Evolutionary conservation across 2,888 invertebrate genomes (phyloP).

Genomic region (Hydrotaea diabolus): DNA sequence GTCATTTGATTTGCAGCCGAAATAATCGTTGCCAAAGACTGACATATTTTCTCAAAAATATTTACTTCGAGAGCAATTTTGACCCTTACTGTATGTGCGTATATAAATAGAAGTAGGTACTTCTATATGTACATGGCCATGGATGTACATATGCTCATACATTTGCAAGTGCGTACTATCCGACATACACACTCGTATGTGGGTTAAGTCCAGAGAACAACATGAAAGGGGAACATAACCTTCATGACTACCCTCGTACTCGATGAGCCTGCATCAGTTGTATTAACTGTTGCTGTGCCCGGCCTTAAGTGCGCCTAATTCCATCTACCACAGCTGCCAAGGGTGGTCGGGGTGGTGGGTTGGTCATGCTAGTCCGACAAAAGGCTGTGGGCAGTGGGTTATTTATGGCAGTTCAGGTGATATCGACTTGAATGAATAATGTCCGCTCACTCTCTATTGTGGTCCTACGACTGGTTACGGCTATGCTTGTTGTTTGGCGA

Average conservation of each 20-base stretch:
- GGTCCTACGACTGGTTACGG: too few relatives aligned
- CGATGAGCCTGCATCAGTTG: background rate
- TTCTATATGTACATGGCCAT: background rate
- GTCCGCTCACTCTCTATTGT: background rate
- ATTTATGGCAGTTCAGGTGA: constrained; percentile 6
- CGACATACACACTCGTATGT: background rate
- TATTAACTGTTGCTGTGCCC: constrained; percentile 11
- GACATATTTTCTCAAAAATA: too few relatives aligned
- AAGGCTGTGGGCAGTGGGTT: background rate
- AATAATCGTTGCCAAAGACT: too few relatives aligned
- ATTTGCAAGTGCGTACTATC: background rate
- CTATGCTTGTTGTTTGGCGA: background rate
- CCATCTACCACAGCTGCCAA: background rate
- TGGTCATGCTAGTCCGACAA: background rate
- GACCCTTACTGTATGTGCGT: too few relatives aligned
- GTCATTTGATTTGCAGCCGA: too few relatives aligned
- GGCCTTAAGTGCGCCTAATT: background rate
- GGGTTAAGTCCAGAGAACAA: background rate
- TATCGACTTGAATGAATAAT: background rate
- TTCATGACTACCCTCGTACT: background rate
- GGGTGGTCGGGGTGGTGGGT: background rate
- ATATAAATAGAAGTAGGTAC: too few relatives aligned
- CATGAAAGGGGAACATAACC: background rate
- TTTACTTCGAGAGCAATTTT: too few relatives aligned
- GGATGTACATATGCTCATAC: background rate